Conservation (phyloP, 2,888 invertebrate genomes). For the Drosophila lacicola region DNA sequence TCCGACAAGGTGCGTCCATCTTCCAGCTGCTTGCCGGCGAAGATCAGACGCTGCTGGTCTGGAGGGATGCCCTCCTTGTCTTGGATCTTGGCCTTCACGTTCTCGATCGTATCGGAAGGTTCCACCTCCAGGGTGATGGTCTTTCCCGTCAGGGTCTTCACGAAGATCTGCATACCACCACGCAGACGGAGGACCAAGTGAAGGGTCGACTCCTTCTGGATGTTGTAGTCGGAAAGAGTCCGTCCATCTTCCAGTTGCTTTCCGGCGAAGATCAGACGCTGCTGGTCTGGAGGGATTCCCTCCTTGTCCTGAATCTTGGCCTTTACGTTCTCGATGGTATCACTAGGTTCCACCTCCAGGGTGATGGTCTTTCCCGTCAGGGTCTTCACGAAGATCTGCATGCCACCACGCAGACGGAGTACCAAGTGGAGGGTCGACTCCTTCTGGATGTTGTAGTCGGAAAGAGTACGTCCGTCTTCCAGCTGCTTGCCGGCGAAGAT, state of each 20-base stretch:
- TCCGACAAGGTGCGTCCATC: constrained; percentile 96
- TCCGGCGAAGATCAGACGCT: constrained; percentile 78
- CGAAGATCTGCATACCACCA: constrained; percentile 89
- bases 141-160: constrained; percentile 72
- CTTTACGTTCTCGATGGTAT: constrained; percentile 79
- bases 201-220: constrained; percentile 73
- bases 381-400: constrained; percentile 80
- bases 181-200: constrained; percentile 94
- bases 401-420: constrained; percentile 93
- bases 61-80: constrained; percentile 77
- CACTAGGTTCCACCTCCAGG: constrained; percentile 69
- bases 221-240: constrained; percentile 89
- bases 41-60: constrained; percentile 78
- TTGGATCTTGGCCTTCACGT: constrained; percentile 74
- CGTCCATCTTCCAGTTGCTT: constrained; percentile 91
- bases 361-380: constrained; percentile 78
- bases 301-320: constrained; percentile 80
- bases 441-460: constrained; percentile 86
- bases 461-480: constrained; percentile 94
- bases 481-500: constrained; percentile 81
- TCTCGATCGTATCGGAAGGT: constrained; percentile 63
- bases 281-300: constrained; percentile 80
- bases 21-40: constrained; percentile 90
- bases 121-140: constrained; percentile 74
- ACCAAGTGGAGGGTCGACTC: constrained; percentile 87